phyloP scores from a whole-genome alignment of 2,888 invertebrate genomes.

The Elmis aenea region DNA sequence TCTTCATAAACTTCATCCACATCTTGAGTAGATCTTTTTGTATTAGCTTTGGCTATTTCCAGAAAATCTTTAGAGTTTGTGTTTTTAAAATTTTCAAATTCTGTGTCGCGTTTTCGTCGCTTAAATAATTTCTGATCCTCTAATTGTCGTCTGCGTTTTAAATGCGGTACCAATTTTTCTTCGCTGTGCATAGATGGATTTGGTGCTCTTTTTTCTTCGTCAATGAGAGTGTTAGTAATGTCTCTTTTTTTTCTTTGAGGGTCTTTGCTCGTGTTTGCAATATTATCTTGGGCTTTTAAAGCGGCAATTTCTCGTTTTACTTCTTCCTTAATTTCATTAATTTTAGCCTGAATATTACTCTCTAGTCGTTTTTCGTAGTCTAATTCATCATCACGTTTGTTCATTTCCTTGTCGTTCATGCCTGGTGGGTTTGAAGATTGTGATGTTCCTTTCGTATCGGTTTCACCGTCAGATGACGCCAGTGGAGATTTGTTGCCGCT shows the following conservation, averaged over 20 bases:
- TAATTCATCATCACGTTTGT: constrained; percentile 24
- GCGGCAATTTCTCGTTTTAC: constrained; percentile 41
- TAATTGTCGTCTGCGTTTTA: constrained; percentile 31
- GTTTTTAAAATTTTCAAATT: constrained; percentile 7
- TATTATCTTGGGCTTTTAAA: constrained; percentile 13
- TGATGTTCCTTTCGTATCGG: constrained; percentile 16
- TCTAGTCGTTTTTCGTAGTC: constrained; percentile 36
- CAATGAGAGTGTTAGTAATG: constrained; percentile 28
- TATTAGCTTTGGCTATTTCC: constrained; percentile 2
- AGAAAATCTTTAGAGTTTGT: constrained; percentile 8
- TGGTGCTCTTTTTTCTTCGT: constrained; percentile 36
- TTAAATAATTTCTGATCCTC: constrained; percentile 3
- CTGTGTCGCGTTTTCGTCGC: constrained; percentile 7
- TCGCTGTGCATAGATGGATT: constrained; percentile 33
- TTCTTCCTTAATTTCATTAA: constrained; percentile 42
- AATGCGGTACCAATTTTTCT: constrained; percentile 29
- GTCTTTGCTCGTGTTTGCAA: neutral
- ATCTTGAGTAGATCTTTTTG: neutral
- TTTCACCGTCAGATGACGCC: constrained; percentile 19
- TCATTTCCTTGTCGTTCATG: constrained; percentile 8
- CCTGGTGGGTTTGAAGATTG: constrained; percentile 3
- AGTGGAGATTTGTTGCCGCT: constrained; percentile 33
- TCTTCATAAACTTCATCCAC: neutral
- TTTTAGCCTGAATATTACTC: constrained; percentile 40
- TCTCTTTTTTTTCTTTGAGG: constrained; percentile 31